Evolutionary conservation across 2,888 invertebrate species (phyloP), one percentile per base, ranked within the genome.

Genomic region (Drosophila paracracens): DNA sequence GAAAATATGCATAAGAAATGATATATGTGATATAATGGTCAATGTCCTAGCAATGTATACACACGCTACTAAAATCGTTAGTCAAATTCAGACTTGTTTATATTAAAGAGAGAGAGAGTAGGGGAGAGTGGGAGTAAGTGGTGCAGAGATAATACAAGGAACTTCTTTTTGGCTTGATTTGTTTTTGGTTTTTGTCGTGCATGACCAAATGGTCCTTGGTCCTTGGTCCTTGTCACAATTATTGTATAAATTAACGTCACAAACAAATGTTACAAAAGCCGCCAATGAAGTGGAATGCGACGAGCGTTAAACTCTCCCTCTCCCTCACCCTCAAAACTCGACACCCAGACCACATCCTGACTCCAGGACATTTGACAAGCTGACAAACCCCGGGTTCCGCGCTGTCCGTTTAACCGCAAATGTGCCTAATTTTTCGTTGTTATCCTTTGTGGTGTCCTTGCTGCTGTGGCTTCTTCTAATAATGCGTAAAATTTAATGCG

Each of bases 181-280:
- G 57, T 46, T 52, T 27, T 38, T 48, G 29, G 13, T 27, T 57
- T 29, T 38, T 38, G 60, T 35, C 18, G 43, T 58, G 48, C 52
- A 18, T 57, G 51, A 46, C 61, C 36, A 50, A 58, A 61, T 65
- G 71, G 46, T 46, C 46, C 25, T 65, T 74, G 25, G 51, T 58
- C 29, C 58, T 68, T 64, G 72, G 70, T 83, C 75, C 71, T 79
- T 88, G 82, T 79, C 91, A 82, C 92, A 91, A 92, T 92, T 91
- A 92, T 92, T 92, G 92, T 92, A 92, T 92, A 92, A 91, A 92
- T 92, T 92, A 93, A 93, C 91, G 93, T 93, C 93, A 93, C 89
- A 91, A 93, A 92, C 93, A 93, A 93, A 93, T 93, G 93, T 93
- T 93, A 91, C 93, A 91, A 93, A 93, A 92, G 92, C 90, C 92